Conservation (phyloP, 2,113 vertebrate genomes). For the Dromas ardeola region DNA sequence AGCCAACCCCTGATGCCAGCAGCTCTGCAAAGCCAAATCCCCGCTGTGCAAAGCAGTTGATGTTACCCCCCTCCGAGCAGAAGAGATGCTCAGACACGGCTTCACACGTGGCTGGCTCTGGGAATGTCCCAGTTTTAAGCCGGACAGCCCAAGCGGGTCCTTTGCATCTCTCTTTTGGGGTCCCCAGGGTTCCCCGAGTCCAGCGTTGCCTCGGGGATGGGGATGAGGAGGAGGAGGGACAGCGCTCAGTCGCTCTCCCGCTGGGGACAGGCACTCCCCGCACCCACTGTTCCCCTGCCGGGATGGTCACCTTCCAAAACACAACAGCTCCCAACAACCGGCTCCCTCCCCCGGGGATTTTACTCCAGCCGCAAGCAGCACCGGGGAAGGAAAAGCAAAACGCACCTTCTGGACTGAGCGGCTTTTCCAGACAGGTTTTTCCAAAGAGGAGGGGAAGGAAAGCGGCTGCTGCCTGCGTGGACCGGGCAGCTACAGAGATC, state of each 20-base stretch:
- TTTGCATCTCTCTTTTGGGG: not conserved
- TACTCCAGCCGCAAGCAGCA: not conserved
- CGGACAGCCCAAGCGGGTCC: fast-evolving
- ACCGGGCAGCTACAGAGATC: not conserved
- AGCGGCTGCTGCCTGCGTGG: not conserved
- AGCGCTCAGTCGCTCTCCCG: fast-evolving
- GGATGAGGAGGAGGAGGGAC: not conserved
- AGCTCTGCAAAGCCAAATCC: not conserved
- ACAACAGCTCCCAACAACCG: fast-evolving
- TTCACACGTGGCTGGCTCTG: not conserved
- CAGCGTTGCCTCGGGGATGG: not conserved
- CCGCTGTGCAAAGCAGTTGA: fast-evolving
- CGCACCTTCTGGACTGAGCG: not conserved
- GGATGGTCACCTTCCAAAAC: not conserved
- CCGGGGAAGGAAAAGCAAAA: not conserved
- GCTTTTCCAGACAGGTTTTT: not conserved
- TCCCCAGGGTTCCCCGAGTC: not conserved
- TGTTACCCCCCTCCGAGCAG: not conserved
- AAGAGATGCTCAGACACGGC: not conserved
- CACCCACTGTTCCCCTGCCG: not conserved
- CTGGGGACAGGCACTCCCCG: not conserved
- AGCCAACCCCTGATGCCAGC: not conserved
- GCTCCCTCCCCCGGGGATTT: not conserved
- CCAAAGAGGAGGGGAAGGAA: not conserved
- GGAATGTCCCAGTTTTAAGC: not conserved